These are phyloP conservation scores for Drosophila sordidapex DNA, from an alignment of 2,888 invertebrate species.

Conservation along the genomic window DNA sequence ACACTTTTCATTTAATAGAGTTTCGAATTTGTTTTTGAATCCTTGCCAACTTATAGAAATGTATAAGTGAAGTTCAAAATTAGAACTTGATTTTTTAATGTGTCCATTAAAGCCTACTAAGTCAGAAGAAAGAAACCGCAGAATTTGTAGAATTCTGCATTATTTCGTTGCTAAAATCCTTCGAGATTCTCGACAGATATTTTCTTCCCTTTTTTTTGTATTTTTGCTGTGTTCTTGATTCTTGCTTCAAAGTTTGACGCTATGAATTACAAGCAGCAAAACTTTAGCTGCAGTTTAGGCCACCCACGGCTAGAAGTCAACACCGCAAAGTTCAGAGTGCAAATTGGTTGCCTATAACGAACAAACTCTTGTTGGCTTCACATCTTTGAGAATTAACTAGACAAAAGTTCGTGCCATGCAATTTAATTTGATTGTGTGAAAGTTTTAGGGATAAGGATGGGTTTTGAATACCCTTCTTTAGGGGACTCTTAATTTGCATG, in stretches of 20 bases:
- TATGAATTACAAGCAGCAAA: slow-evolving; percentile 1
- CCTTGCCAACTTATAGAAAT: background rate
- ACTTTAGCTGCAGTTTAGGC: slow-evolving; percentile 9
- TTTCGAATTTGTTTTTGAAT: background rate
- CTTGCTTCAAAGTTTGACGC: slow-evolving; percentile 1
- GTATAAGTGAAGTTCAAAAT: background rate
- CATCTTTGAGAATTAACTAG: slow-evolving; percentile 23
- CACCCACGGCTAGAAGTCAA: slow-evolving; percentile 1
- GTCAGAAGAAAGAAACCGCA: background rate
- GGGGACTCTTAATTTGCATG: background rate
- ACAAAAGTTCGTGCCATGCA: slow-evolving; percentile 47
- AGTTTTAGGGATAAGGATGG: background rate
- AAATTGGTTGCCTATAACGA: slow-evolving; percentile 26
- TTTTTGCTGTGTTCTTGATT: background rate
- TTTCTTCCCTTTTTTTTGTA: background rate
- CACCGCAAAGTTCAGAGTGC: slow-evolving; percentile 58
- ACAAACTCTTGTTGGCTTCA: slow-evolving; percentile 7
- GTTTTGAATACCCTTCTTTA: background rate
- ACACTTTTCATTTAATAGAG: too few species aligned
- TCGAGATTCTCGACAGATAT: background rate
- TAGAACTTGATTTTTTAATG: background rate
- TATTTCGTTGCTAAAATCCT: background rate
- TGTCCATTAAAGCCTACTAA: background rate
- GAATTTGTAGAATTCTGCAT: background rate
- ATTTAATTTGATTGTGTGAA: slow-evolving; percentile 34